These are phyloP conservation scores for Mareca penelope DNA, from an alignment of 2,797 vertebrate species.

Conservation along the genomic window DNA sequence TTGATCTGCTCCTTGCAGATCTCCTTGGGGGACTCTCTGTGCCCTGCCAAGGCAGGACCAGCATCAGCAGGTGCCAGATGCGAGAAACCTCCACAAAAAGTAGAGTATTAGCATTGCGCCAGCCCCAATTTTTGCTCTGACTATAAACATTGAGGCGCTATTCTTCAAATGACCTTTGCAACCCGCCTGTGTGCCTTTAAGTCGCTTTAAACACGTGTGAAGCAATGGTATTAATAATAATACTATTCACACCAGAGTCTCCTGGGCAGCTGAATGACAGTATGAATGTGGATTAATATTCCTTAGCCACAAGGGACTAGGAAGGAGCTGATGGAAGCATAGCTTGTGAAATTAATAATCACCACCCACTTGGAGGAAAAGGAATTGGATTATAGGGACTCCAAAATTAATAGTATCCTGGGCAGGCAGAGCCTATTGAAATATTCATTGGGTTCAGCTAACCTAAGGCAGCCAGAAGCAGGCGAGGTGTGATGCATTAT, in stretches of 20 bases:
- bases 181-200: not conserved
- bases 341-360: conserved; percentile 72
- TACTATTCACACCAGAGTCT: conserved; percentile 55
- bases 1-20: not conserved
- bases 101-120: not conserved
- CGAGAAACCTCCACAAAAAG: not conserved
- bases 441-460: conserved; percentile 59
- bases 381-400: conserved; percentile 64
- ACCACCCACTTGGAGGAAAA: conserved; percentile 67
- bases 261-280: conserved; percentile 69
- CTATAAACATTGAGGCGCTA: not conserved
- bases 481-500: not conserved
- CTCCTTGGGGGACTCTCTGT: not conserved
- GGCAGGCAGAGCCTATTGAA: conserved; percentile 41
- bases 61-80: not conserved
- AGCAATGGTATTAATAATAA: conserved; percentile 50
- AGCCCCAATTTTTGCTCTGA: not conserved
- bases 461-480: not conserved
- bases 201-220: not conserved
- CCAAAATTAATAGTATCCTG: conserved; percentile 66
- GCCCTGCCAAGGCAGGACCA: not conserved
- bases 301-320: conserved; percentile 57
- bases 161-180: conserved; percentile 15
- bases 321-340: conserved; percentile 52
- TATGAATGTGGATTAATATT: conserved; percentile 70